Evolutionary conservation across 2,888 invertebrate genomes (phyloP), one percentile per base, ranked within the genome.

Genomic region (Perizoma affinitatum): DNA sequence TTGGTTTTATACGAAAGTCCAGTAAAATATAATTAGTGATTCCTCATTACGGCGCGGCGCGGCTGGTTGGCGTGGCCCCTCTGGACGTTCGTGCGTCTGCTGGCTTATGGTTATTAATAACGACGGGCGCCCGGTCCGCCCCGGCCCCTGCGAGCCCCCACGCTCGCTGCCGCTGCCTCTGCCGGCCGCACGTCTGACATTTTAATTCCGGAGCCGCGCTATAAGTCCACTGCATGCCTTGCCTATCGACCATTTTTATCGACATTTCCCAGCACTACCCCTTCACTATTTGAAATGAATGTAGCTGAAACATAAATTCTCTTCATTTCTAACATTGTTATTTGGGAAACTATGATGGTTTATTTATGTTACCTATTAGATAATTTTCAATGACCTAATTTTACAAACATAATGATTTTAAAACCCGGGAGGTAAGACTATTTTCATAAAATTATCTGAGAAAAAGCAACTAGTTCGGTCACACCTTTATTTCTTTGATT

Each of bases 21-120:
- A 87, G 90, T 90, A 90, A 90, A 92, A 91, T 90, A 90, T 90
- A 91, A 91, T 92, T 91, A 92, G 91, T 87, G 91, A 91, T 90
- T 92, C 90, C 89, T 92, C 90, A 92, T 92, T 92, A 92, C 85
- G 78, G 88, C 84, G 85, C 86, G 86, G 49, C 49, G 11, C 8
- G 50, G 63, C 63, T 58, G 55, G 86, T 84, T 82, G 73, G 83
- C 82, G 73, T 80, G 91, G 90, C 91, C 91, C 90, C 91, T 91
- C 91, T 91, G 91, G 90, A 90, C 90, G 90, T 90, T 90, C 91
- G 90, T 92, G 90, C 91, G 90, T 92, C 91, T 90, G 88, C 88
- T 83, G 89, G 91, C 92, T 91, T 92, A 92, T 92, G 91, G 92
- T 92, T 91, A 92, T 92, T 92, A 92, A 92, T 92, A 92, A 90